Percentiles rank a stretch among this genome's conserved stretches.
Conservation (phyloP, 2,797 vertebrate species). For the Ctenosaura bakeri region DNA sequence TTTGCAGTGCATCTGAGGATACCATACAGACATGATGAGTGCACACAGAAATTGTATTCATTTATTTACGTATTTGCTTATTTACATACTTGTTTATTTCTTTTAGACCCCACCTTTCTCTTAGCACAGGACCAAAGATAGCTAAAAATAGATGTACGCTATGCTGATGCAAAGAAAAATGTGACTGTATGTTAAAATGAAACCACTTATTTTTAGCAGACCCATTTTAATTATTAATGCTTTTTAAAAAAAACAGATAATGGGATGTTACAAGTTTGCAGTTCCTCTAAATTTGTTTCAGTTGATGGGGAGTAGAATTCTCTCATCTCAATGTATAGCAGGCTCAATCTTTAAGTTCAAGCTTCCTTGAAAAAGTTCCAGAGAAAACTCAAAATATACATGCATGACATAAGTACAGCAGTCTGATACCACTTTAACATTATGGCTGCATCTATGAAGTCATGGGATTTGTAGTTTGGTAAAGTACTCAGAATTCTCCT, state of each 20-base stretch:
- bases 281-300: background rate
- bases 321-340: background rate
- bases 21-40: background rate
- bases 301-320: background rate
- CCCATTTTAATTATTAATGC: background rate
- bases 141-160: too few species aligned
- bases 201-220: background rate
- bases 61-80: background rate
- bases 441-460: too few species aligned
- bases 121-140: too few species aligned
- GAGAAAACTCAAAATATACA: background rate
- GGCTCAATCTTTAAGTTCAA: background rate
- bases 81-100: too few species aligned
- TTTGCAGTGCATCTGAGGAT: slow-evolving; percentile 22
- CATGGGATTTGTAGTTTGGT: too few species aligned
- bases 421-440: too few species aligned
- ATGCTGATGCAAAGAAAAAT: slow-evolving; percentile 5
- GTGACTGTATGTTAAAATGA: background rate
- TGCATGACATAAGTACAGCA: too few species aligned
- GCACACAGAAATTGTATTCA: background rate
- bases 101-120: background rate
- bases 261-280: background rate
- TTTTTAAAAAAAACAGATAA: background rate
- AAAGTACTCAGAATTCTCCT: too few species aligned
- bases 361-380: background rate